Evolutionary conservation across 1,140 invertebrate genomes (phyloP).

Genomic region (Metaphire vulgaris): DNA sequence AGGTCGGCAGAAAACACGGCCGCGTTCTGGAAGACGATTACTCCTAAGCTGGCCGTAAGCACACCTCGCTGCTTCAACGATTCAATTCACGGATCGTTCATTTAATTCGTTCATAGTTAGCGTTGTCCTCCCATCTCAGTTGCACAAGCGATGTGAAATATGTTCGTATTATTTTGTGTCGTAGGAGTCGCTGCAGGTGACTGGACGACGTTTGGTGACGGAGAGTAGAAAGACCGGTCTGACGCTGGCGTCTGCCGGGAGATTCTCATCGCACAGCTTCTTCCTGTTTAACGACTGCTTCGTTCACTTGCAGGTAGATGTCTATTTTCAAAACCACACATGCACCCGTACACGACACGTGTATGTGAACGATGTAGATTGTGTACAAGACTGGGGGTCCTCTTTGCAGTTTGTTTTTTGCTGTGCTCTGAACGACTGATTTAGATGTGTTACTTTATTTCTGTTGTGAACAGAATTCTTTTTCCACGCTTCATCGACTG

Average conservation of each 20-base stretch:
- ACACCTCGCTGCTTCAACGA: not conserved
- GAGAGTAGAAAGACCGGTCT: constrained; percentile 68
- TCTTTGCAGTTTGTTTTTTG: not conserved
- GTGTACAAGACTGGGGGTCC: too few relatives aligned
- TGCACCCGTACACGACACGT: too few relatives aligned
- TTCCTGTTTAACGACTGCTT: constrained; percentile 52
- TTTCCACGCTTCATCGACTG: constrained; percentile 58
- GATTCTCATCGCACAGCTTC: constrained; percentile 69
- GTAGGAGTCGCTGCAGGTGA: constrained; percentile 61
- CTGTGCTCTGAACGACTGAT: not conserved
- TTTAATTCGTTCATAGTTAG: too few relatives aligned
- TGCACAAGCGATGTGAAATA: too few relatives aligned
- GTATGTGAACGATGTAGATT: too few relatives aligned
- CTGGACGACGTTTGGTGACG: constrained; percentile 65
- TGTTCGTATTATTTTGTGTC: too few relatives aligned
- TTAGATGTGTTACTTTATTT: not conserved
- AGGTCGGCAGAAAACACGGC: constrained; percentile 65
- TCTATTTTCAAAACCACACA: too few relatives aligned
- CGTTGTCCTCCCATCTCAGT: too few relatives aligned
- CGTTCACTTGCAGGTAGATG: constrained; percentile 46
- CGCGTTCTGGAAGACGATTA: constrained; percentile 65
- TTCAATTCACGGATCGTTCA: not conserved
- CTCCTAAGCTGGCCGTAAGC: constrained; percentile 57
- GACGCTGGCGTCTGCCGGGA: constrained; percentile 58
- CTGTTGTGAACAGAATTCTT: constrained; percentile 36